Evolutionary conservation across 2,888 invertebrate genomes (phyloP).

Genomic region (Tinea trinotella): DNA sequence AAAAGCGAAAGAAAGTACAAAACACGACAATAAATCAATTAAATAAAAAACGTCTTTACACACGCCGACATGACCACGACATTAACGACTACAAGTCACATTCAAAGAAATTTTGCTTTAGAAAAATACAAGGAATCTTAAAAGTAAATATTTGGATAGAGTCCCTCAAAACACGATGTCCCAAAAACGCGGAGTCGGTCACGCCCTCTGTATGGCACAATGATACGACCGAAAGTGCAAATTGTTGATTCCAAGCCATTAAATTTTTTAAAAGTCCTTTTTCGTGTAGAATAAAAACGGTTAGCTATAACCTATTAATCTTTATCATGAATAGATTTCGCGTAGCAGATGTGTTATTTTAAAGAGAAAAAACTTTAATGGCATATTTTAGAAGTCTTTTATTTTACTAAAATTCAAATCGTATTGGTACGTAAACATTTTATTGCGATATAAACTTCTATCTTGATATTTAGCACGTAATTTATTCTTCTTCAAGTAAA

Average conservation of each 20-base stretch:
- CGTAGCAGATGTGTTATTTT: constrained; percentile 19
- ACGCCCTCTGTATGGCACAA: constrained; percentile 57
- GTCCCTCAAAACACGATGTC: constrained; percentile 48
- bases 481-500: background rate
- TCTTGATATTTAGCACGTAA: background rate
- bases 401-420: background rate
- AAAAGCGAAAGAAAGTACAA: constrained; percentile 6
- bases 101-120: constrained; percentile 4
- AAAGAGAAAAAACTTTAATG: background rate
- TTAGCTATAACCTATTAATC: constrained; percentile 51
- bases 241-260: constrained; percentile 67
- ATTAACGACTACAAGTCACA: background rate
- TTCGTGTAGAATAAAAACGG: constrained; percentile 26
- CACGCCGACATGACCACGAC: constrained; percentile 3
- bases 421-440: background rate
- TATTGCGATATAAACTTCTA: background rate
- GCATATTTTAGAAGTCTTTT: background rate
- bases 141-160: constrained; percentile 68
- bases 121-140: background rate
- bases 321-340: constrained; percentile 43
- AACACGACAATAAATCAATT: background rate
- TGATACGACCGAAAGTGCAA: constrained; percentile 53
- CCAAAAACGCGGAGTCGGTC: constrained; percentile 42
- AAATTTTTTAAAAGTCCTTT: constrained; percentile 50
- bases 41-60: background rate